Evolutionary conservation across 2,888 invertebrate genomes (phyloP).

Genomic region (Cantharis flavilabris): DNA sequence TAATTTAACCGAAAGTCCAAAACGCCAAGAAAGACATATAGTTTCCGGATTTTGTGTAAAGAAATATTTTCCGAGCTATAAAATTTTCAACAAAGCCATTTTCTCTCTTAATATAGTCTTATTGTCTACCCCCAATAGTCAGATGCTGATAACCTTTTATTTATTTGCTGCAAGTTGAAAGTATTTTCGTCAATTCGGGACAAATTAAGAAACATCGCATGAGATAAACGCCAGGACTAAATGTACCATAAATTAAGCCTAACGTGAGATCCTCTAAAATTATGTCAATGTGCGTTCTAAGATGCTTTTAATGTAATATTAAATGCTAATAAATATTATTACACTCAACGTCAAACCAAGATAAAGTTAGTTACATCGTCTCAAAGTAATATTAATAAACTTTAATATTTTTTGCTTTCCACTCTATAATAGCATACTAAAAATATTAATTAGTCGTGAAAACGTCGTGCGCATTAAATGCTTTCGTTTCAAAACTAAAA

Average conservation of each 20-base stretch:
- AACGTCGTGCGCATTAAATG: too few species aligned
- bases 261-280: not conserved
- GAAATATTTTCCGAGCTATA: conserved; percentile 42
- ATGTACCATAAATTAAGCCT: not conserved
- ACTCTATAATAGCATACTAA: too few species aligned
- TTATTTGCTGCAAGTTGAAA: conserved; percentile 16
- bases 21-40: conserved; percentile 36
- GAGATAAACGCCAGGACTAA: not conserved
- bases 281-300: not conserved
- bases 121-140: conserved; percentile 41
- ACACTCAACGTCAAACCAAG: not conserved
- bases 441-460: too few species aligned
- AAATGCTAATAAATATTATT: not conserved
- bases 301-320: not conserved
- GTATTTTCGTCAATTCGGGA: not conserved
- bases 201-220: not conserved
- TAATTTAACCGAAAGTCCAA: conserved; percentile 24
- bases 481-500: too few species aligned
- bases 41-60: conserved; percentile 35
- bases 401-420: too few species aligned
- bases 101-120: conserved; percentile 38
- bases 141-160: conserved; percentile 38
- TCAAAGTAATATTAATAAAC: too few species aligned
- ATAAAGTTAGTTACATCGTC: too few species aligned
- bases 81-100: conserved; percentile 42